These are phyloP conservation scores for Liposcelis brunnea DNA, from an alignment of 2,888 invertebrate species.

Conservation along the genomic window DNA sequence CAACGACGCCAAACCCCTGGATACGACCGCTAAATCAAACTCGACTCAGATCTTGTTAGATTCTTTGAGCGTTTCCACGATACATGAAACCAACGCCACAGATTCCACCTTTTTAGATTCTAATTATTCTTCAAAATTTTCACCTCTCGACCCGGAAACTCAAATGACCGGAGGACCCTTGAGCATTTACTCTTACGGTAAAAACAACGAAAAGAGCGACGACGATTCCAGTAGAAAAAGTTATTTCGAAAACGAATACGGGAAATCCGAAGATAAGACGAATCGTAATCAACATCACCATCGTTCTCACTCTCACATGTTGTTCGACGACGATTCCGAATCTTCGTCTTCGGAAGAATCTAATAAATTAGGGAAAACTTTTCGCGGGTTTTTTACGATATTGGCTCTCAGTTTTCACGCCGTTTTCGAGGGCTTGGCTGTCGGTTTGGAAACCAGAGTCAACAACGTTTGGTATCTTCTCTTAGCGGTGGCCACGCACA, in stretches of 20 bases:
- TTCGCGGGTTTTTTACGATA: slow-evolving; percentile 40
- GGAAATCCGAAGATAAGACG: too few relatives aligned
- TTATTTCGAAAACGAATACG: too few relatives aligned
- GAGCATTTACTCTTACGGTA: background rate
- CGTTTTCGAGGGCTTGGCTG: slow-evolving; percentile 56
- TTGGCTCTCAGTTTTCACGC: slow-evolving; percentile 50
- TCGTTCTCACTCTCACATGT: slow-evolving; percentile 3
- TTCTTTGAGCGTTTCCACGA: background rate
- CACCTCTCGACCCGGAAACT: background rate
- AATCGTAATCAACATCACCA: background rate
- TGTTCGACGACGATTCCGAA: background rate
- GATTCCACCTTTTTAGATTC: background rate
- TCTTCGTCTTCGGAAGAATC: slow-evolving; percentile 1
- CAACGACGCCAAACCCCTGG: background rate
- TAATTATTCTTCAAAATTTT: too few relatives aligned
- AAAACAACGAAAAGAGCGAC: too few relatives aligned
- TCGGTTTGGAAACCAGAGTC: slow-evolving; percentile 47
- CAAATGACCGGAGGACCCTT: background rate
- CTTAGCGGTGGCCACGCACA: slow-evolving; percentile 47
- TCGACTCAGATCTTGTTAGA: slow-evolving; percentile 6
- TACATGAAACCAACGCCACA: background rate
- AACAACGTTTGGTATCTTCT: slow-evolving; percentile 44
- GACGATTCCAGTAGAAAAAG: too few relatives aligned
- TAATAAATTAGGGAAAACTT: slow-evolving; percentile 17
- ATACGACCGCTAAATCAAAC: background rate